Evolutionary conservation across 2,888 invertebrate species (phyloP), one percentile per base, ranked within the genome.

Genomic region (Acanthopleura granulata): DNA sequence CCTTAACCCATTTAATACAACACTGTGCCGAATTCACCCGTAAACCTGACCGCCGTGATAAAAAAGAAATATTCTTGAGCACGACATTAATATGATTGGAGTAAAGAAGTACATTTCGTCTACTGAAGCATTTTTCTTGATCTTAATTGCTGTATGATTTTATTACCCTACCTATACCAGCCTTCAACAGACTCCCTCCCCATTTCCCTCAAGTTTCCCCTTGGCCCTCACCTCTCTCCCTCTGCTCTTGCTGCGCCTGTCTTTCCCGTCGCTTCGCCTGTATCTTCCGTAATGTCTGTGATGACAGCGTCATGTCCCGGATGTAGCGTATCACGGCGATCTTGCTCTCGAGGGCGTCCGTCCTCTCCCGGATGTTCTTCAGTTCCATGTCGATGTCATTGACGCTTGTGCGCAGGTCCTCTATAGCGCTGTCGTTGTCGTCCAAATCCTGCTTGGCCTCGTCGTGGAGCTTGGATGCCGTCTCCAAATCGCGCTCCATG

Each of bases 201-300:
- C 9, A 3, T 6, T 9, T 40, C 40, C 9, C 11, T 15, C 51
- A 72, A 3, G 49, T n/a, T 22, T 3, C 16, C 29, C 16, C 49
- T 50, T 15, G 0, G 62, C 72, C 51, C 12, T 22, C 69, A 75
- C 72, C 71, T 62, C 49, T 62, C 29, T 62, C 15, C 18, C 57
- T 57, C 22, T 57, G n/a, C 12, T 57, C n/a, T 72, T 79, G 76
- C 51, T 78, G 75, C 40, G 76, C 75, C 74, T 79, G 77, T 72
- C 82, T 77, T 72, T 84, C 69, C 62, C 78, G 79, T 75, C 80
- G 61, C 74, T 81, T 75, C 49, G 82, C 78, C 73, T 84, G 79
- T 25, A 84, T 79, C 72, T 83, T 85, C 69, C 84, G 81, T 25
- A 86, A 72, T 6, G 85, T 86, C 72, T 86, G 84, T 0, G 87